A percentile compares a stretch with the other conserved stretches of the same genome.
These are phyloP conservation scores for Anoplolepis gracilipes DNA, from an alignment of 1,140 invertebrate species.

Conservation along the genomic window DNA sequence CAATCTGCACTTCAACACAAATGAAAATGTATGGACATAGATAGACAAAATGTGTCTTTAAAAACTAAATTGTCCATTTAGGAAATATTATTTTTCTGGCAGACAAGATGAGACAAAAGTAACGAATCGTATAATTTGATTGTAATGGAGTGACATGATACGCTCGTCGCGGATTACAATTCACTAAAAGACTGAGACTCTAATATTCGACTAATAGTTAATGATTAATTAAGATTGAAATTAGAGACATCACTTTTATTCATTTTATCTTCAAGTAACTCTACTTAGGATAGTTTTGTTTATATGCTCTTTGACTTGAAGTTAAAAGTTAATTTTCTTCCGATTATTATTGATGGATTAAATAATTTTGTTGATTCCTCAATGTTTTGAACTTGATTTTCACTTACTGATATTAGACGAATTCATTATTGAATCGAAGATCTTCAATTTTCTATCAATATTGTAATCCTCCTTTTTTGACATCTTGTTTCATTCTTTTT, in stretches of 20 bases:
- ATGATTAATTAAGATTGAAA: conserved; percentile 51
- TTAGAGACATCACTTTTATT: not conserved
- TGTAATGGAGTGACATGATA: conserved; percentile 26
- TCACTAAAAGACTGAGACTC: conserved; percentile 69
- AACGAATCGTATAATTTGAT: conserved; percentile 10
- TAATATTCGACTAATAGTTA: conserved; percentile 62
- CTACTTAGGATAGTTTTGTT: conserved; percentile 64
- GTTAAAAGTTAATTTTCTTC: conserved; percentile 4
- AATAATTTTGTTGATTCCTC: not conserved
- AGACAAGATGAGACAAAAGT: not conserved
- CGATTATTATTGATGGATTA: not conserved
- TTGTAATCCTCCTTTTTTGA: not conserved
- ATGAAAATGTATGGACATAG: not conserved
- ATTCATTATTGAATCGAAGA: not conserved
- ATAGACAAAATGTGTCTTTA: conserved; percentile 17
- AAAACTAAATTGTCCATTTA: not conserved
- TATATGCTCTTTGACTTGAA: not conserved
- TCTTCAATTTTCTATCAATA: not conserved
- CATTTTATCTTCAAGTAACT: not conserved
- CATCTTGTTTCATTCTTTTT: not conserved
- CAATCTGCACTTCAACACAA: not conserved
- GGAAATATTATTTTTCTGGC: not conserved
- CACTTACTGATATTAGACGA: not conserved
- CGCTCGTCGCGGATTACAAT: conserved; percentile 54
- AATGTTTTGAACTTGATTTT: conserved; percentile 14